A percentile compares a stretch with the other conserved stretches of the same genome.
Evolutionary conservation across 2,113 vertebrate species (phyloP).

Genomic region (Tapirus terrestris): DNA sequence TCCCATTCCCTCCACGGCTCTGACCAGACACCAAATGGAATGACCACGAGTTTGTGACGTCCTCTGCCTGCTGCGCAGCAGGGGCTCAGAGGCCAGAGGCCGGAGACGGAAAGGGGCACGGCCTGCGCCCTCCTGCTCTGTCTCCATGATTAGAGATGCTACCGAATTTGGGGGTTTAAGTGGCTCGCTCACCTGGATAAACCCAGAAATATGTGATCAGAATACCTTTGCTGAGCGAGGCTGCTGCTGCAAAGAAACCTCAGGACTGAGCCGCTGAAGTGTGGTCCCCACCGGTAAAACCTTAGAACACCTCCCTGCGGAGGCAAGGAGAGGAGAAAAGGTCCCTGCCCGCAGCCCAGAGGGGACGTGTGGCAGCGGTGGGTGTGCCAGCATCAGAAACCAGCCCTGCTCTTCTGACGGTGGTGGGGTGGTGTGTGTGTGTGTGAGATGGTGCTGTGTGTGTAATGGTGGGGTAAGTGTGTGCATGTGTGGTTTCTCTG

Average conservation of each 20-base stretch:
- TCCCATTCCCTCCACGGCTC: neutral
- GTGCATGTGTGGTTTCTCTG: too few species aligned
- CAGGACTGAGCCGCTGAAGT: neutral
- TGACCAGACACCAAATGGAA: neutral
- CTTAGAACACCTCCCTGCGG: rapidly evolving
- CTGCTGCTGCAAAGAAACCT: neutral
- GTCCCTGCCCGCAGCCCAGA: neutral
- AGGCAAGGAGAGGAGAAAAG: neutral
- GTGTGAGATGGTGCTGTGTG: too few species aligned
- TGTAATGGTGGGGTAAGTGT: too few species aligned
- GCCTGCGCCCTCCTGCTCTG: neutral
- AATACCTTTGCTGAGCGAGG: neutral
- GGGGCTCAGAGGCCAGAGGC: rapidly evolving
- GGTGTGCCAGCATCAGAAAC: neutral
- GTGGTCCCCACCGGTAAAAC: neutral
- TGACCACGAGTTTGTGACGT: too few species aligned
- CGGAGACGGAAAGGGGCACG: too few species aligned
- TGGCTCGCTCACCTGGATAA: too few species aligned
- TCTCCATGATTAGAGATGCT: neutral
- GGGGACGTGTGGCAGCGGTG: neutral
- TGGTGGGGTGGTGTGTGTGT: too few species aligned
- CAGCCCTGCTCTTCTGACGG: too few species aligned
- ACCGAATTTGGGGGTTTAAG: neutral
- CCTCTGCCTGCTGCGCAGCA: rapidly evolving
- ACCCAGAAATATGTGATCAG: too few species aligned